Percentiles rank a stretch among this genome's conserved stretches.
These are phyloP conservation scores for Rattus rattus DNA, from an alignment of 2,113 vertebrate genomes.

Conservation along the genomic window DNA sequence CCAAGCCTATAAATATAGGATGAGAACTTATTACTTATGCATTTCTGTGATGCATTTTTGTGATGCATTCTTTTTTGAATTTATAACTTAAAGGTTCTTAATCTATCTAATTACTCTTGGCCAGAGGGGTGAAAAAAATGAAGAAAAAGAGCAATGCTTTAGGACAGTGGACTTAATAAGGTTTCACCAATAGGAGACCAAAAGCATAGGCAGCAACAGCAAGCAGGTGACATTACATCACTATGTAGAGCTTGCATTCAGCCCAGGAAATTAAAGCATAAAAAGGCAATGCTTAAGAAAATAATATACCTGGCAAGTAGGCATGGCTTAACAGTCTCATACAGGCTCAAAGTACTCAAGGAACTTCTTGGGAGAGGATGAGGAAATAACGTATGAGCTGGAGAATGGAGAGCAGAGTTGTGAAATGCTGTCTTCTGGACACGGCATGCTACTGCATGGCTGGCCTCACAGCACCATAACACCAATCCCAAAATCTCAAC, in stretches of 20 bases:
- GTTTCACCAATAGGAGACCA: too few relatives aligned
- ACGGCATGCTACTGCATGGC: neutral
- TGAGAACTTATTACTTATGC: neutral
- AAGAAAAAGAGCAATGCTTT: too few relatives aligned
- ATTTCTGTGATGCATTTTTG: neutral
- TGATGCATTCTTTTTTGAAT: neutral
- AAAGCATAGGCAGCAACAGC: too few relatives aligned
- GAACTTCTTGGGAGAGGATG: rapidly evolving
- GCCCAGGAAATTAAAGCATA: neutral
- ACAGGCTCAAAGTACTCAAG: neutral
- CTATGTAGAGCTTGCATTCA: neutral
- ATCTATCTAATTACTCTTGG: too few relatives aligned
- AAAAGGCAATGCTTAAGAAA: neutral
- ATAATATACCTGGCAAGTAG: neutral
- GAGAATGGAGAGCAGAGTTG: neutral
- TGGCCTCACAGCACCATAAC: neutral
- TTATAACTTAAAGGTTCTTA: neutral
- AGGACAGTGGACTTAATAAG: too few relatives aligned
- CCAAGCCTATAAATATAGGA: neutral
- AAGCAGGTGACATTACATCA: neutral
- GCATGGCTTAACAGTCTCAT: neutral
- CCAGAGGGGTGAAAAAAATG: too few relatives aligned
- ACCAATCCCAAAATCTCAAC: neutral
- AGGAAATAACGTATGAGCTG: neutral
- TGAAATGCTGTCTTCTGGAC: neutral